Conservation (phyloP, 2,797 vertebrate species). For the Pempheris klunzingeri region DNA sequence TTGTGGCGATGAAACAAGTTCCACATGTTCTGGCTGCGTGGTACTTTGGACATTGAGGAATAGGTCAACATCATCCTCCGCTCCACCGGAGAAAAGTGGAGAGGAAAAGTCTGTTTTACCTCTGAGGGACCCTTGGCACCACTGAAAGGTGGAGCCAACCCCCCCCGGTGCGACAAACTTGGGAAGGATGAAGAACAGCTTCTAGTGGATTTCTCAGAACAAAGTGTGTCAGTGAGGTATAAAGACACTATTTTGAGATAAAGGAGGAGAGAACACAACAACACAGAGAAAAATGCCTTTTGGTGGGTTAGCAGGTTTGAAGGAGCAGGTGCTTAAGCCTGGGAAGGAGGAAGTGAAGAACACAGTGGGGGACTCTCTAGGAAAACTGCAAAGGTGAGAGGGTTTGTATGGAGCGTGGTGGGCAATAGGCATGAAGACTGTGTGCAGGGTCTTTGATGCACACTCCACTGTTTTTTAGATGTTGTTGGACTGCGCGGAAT, state of each 20-base stretch:
- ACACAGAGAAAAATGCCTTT: slow-evolving; percentile 89
- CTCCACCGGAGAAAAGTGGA: slow-evolving; percentile 34
- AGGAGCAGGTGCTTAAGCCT: slow-evolving; percentile 91
- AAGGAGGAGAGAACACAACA: slow-evolving; percentile 1
- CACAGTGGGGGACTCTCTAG: slow-evolving; percentile 90
- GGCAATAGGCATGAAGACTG: slow-evolving; percentile 9
- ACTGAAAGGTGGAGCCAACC: slow-evolving; percentile 64
- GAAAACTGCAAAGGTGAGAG: slow-evolving; percentile 95
- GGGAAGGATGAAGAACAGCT: slow-evolving; percentile 74
- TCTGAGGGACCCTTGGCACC: slow-evolving; percentile 64
- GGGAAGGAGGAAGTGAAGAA: slow-evolving; percentile 94
- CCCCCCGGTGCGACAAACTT: slow-evolving; percentile 53
- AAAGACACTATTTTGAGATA: slow-evolving; percentile 41
- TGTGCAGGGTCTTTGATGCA: slow-evolving; percentile 7
- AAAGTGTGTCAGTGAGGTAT: slow-evolving; percentile 51
- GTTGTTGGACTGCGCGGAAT: slow-evolving; percentile 11
- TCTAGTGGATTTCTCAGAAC: slow-evolving; percentile 70
- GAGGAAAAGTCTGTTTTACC: slow-evolving; percentile 50
- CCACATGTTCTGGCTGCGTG: slow-evolving; percentile 20
- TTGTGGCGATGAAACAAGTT: slow-evolving; percentile 55
- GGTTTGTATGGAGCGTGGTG: slow-evolving; percentile 9
- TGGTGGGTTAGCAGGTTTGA: slow-evolving; percentile 88
- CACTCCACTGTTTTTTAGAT: neutral
- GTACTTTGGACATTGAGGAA: slow-evolving; percentile 45
- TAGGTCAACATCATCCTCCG: slow-evolving; percentile 35